These are phyloP conservation scores for human (Homo sapiens) DNA, from an alignment of 2,113 vertebrate genomes.

Conservation along the genomic window DNA sequence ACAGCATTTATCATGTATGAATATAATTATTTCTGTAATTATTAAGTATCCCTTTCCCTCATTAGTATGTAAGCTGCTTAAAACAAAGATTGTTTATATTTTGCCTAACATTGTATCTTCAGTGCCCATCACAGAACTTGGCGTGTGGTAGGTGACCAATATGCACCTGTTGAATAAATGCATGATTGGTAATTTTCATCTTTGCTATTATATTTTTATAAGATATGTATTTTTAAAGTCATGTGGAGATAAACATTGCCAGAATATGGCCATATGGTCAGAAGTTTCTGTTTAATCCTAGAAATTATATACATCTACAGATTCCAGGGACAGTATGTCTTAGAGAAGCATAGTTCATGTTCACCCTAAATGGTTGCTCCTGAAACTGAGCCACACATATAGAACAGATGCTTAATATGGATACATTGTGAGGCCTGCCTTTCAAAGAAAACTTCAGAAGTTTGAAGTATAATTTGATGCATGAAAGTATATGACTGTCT, in stretches of 20 bases:
- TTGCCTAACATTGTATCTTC: not conserved
- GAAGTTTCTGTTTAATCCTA: constrained; percentile 25
- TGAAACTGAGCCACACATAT: constrained; percentile 11
- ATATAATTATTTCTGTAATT: constrained; percentile 4
- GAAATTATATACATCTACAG: constrained; percentile 13
- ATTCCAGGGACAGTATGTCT: not conserved
- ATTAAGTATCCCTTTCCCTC: not conserved
- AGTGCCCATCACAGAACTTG: not conserved
- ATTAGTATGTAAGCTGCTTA: constrained; percentile 13
- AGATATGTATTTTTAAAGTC: not conserved
- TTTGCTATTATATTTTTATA: constrained; percentile 10
- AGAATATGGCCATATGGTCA: not conserved
- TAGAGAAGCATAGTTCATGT: not conserved
- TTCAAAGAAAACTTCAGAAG: constrained; percentile 39
- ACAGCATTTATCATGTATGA: not conserved
- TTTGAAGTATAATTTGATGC: constrained; percentile 11
- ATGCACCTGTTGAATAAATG: constrained; percentile 24
- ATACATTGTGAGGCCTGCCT: constrained; percentile 27
- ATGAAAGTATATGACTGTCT: not conserved
- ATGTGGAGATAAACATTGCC: not conserved
- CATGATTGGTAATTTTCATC: not conserved
- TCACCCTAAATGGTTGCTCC: not conserved
- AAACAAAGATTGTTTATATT: not conserved
- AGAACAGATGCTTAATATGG: constrained; percentile 47
- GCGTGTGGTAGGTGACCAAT: not conserved